Evolutionary conservation across 2,888 invertebrate genomes (phyloP).

Genomic region (Tinea pellionella): DNA sequence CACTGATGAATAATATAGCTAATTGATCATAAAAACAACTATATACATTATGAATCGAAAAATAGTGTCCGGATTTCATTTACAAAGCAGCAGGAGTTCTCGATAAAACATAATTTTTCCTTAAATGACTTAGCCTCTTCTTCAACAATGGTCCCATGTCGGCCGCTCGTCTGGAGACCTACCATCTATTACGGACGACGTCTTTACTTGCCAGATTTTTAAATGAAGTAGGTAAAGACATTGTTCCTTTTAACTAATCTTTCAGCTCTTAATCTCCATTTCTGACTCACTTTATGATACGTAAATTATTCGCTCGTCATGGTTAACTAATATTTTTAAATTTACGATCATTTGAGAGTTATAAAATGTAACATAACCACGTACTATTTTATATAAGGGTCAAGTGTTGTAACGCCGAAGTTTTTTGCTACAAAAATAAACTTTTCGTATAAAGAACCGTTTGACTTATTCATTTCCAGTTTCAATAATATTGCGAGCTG

Average conservation of each 20-base stretch:
- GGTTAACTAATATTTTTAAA: no score
- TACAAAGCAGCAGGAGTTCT: slow-evolving; percentile 1
- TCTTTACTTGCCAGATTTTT: not conserved
- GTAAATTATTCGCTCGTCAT: no score
- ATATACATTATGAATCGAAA: no score
- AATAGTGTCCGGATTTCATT: slow-evolving; percentile 8
- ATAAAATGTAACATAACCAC: not conserved
- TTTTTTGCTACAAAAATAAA: not conserved
- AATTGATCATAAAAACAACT: no score
- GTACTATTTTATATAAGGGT: not conserved
- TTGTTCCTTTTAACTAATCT: not conserved
- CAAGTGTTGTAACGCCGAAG: not conserved
- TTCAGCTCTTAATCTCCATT: not conserved
- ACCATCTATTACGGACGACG: not conserved
- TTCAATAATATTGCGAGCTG: not conserved
- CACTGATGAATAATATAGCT: no score
- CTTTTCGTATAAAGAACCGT: not conserved
- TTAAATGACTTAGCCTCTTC: not conserved
- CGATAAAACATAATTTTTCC: slow-evolving; percentile 3
- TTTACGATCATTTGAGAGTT: no score
- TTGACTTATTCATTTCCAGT: not conserved
- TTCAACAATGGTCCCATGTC: not conserved
- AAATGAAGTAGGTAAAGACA: not conserved
- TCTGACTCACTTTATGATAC: no score
- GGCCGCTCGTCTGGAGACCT: not conserved